Evolutionary conservation across 92 coral and sea anemone species (phyloP).

Genomic region (Muricea muricata): DNA sequence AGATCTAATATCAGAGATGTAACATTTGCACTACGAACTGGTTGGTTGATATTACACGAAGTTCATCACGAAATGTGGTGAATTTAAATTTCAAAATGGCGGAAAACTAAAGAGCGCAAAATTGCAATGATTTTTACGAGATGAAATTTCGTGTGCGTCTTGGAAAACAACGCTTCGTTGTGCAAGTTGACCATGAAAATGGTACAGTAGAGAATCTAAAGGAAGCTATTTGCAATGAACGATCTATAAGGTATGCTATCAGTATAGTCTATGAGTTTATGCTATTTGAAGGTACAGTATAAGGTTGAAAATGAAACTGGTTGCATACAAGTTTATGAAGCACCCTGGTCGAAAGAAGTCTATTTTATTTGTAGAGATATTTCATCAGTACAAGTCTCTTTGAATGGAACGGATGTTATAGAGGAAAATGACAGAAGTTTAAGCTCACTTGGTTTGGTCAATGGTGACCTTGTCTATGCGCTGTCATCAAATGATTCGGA

Average conservation of each 20-base stretch:
- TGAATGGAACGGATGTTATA: conserved; percentile 29
- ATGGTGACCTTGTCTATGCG: conserved; percentile 30
- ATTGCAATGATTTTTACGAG: background rate
- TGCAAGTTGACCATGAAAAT: conserved; percentile 16
- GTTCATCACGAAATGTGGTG: background rate
- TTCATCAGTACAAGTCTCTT: conserved; percentile 8
- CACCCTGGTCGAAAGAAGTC: background rate
- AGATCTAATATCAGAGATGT: too few species aligned
- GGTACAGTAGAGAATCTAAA: conserved; percentile 5
- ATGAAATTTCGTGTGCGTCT: conserved; percentile 40
- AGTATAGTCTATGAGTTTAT: too few species aligned
- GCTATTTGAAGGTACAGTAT: too few species aligned
- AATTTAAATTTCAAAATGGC: background rate
- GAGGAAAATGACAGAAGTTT: conserved; percentile 12
- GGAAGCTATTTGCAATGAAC: conserved; percentile 20
- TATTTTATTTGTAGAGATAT: conserved; percentile 1
- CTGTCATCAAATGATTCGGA: background rate
- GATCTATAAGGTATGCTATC: conserved; percentile 15
- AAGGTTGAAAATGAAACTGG: too few species aligned
- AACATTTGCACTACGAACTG: too few species aligned
- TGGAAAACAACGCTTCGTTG: conserved; percentile 29
- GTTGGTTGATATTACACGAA: background rate
- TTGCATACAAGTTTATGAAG: background rate
- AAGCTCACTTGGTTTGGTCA: conserved; percentile 19
- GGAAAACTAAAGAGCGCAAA: background rate